Conservation (phyloP, 2,888 invertebrate genomes). For the Sympetrum striolatum region DNA sequence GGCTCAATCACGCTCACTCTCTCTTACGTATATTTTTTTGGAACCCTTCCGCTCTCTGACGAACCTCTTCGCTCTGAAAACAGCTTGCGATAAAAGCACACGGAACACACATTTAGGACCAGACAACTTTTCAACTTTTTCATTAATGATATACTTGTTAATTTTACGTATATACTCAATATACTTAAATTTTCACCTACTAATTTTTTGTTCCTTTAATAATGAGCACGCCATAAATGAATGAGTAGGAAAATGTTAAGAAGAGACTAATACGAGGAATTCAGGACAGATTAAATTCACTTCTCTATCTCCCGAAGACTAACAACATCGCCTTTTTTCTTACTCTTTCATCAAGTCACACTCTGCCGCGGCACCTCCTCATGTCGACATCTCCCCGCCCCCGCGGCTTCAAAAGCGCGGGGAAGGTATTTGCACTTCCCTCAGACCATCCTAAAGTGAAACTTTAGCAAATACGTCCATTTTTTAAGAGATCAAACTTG, state of each 20-base stretch:
- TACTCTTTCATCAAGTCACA: not conserved
- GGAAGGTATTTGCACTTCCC: constrained; percentile 24
- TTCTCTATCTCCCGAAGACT: constrained; percentile 20
- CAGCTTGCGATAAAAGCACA: constrained; percentile 40
- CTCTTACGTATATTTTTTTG: not conserved
- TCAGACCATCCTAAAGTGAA: constrained; percentile 11
- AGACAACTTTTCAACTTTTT: constrained; percentile 41
- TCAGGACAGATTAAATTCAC: constrained; percentile 35
- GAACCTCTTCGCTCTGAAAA: not conserved
- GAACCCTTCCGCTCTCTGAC: not conserved
- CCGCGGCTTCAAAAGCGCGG: not conserved
- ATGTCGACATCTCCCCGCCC: not conserved
- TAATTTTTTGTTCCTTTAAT: constrained; percentile 34
- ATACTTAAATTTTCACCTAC: constrained; percentile 39
- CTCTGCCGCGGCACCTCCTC: not conserved
- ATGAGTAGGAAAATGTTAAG: constrained; percentile 41
- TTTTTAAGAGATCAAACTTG: constrained; percentile 33
- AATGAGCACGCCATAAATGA: constrained; percentile 43
- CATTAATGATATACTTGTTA: constrained; percentile 32
- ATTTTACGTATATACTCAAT: constrained; percentile 40
- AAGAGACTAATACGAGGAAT: constrained; percentile 38
- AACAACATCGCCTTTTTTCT: not conserved
- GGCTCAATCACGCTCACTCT: constrained; percentile 1
- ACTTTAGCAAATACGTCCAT: constrained; percentile 18
- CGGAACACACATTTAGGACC: constrained; percentile 39